Base-by-base conservation (phyloP, 1,140 invertebrate species). In the Hermetia illucens region DNA sequence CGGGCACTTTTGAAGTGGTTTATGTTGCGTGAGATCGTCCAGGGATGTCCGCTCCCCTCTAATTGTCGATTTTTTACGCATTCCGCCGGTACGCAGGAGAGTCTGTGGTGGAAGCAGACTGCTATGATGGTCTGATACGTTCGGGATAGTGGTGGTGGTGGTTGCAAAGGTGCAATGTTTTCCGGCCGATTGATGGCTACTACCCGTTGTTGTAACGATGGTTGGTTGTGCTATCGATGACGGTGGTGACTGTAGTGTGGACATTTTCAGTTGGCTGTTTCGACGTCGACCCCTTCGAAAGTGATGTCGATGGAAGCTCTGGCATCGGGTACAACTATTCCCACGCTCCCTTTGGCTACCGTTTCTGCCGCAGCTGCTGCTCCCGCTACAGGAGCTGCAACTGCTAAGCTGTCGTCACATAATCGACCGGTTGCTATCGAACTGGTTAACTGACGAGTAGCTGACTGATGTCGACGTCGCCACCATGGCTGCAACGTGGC, bases 401-500 rank as follows among this genome's bases (percentile, higher is more conserved):
- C 53, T 58, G 51, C 54, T 59, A 25, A 55, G 55, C 49, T 58
- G 53, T 29, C 57, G 57, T 60, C 57, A 60, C 46, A 59, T 59
- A 41, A 59, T 48, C 32, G 48, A 53, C 31, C 57, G 53, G 29
- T 43, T 46, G 12, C 40, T 39, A 35, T 35, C 39, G 40, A 56
- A 46, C 42, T 60, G 55, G 42, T 58, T 58, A 31, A 61, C 53
- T 21, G 55, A 61, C 19, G 54, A 52, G 42, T 60, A 60, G 42
- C 57, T 55, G 27, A 60, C 55, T 35, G 58, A 55, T 12, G 58
- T 55, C 18, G 57, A 58, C 20, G 58, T 53, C 17, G 55, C 57
- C 35, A 61, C 55, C 53, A 58, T 55, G 21, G 55, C 55, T 17
- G 58, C 58, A 38, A 61, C 55, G 24, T 61, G 55, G 35, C 57